These are phyloP conservation scores for Regulus satrapa DNA, from an alignment of 2,113 vertebrate species.

Conservation along the genomic window DNA sequence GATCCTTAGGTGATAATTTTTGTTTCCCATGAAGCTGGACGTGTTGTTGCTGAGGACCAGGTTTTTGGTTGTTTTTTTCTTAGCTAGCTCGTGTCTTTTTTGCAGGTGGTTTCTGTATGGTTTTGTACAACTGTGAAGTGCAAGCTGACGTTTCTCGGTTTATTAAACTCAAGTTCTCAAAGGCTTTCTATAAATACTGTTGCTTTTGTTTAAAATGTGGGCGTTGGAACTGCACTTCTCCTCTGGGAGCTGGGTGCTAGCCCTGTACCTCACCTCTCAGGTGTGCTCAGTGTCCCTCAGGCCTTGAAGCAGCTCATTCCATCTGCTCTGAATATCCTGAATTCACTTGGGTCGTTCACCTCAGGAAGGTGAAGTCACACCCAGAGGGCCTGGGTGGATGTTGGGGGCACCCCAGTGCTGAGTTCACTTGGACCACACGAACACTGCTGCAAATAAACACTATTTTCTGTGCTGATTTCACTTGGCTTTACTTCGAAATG, in stretches of 20 bases:
- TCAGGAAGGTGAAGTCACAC: background rate
- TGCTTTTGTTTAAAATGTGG: conserved; percentile 14
- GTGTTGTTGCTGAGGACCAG: conserved; percentile 35
- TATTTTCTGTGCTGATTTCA: background rate
- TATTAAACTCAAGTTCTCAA: conserved; percentile 74
- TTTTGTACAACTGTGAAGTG: conserved; percentile 65
- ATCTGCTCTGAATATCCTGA: background rate
- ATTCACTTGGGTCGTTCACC: background rate
- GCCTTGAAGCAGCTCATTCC: background rate
- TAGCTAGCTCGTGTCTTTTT: conserved; percentile 23
- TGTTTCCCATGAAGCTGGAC: conserved; percentile 26
- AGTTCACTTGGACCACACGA: background rate
- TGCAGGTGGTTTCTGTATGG: conserved; percentile 46
- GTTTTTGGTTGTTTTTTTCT: background rate
- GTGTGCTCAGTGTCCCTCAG: background rate
- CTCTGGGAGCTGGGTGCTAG: background rate
- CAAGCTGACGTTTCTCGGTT: conserved; percentile 59
- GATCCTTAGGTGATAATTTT: background rate
- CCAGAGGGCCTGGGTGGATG: rapidly evolving
- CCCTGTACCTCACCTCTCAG: background rate
- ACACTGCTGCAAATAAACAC: conserved; percentile 36
- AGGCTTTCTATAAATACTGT: conserved; percentile 32
- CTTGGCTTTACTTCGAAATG: background rate
- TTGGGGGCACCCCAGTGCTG: background rate
- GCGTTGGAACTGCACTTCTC: conserved; percentile 13